These are phyloP conservation scores for Andrena flavipes DNA, from an alignment of 2,888 invertebrate species.

Conservation along the genomic window DNA sequence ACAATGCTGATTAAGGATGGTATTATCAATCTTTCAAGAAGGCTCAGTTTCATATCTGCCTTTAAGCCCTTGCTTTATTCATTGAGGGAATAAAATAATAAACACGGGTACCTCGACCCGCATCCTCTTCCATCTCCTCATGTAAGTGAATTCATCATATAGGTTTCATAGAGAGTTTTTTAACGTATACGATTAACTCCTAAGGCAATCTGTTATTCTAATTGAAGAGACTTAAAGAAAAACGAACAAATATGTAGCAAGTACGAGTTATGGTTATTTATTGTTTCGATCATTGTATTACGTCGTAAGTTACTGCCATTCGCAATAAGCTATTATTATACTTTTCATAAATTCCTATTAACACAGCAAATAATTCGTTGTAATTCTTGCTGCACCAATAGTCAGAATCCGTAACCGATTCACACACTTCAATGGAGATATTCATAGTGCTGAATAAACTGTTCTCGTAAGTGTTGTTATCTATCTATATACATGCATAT, in stretches of 20 bases:
- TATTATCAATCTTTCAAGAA: constrained; percentile 53
- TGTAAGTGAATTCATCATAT: constrained; percentile 70
- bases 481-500: background rate
- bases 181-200: constrained; percentile 34
- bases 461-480: constrained; percentile 6
- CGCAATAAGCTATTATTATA: constrained; percentile 19
- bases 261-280: constrained; percentile 17
- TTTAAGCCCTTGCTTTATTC: constrained; percentile 49
- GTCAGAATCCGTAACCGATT: background rate
- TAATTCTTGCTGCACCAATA: background rate
- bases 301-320: constrained; percentile 35
- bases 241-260: constrained; percentile 16
- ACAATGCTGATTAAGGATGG: constrained; percentile 60
- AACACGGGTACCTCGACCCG: constrained; percentile 41
- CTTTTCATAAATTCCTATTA: background rate
- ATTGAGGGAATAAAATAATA: constrained; percentile 27
- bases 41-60: constrained; percentile 53
- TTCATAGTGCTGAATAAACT: background rate
- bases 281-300: constrained; percentile 26
- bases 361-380: background rate
- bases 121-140: constrained; percentile 62
- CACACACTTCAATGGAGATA: background rate
- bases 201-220: constrained; percentile 30
- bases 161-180: constrained; percentile 24
- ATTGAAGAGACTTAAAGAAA: constrained; percentile 1